These are phyloP conservation scores for Patella pellucida DNA, from an alignment of 2,888 invertebrate species.

Conservation along the genomic window DNA sequence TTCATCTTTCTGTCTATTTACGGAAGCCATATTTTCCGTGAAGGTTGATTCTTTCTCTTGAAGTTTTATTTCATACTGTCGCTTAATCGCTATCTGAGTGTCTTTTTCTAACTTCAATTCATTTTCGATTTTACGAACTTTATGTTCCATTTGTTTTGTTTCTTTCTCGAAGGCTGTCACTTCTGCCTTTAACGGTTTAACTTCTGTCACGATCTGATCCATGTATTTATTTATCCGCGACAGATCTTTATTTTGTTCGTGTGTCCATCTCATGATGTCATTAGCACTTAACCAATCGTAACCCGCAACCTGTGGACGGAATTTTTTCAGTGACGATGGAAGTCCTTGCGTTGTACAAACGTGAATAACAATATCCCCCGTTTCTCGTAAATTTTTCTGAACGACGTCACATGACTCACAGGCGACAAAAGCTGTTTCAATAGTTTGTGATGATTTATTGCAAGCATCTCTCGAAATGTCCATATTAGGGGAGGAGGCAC, in stretches of 20 bases:
- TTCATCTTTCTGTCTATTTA: constrained; percentile 48
- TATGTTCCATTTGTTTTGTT: constrained; percentile 53
- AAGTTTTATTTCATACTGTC: constrained; percentile 60
- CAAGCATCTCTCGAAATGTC: constrained; percentile 59
- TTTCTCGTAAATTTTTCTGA: constrained; percentile 64
- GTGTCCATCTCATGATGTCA: constrained; percentile 66
- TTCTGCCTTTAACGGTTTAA: constrained; percentile 60
- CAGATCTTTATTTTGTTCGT: constrained; percentile 68
- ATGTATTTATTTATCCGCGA: constrained; percentile 60
- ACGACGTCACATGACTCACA: constrained; percentile 68
- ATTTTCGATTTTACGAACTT: constrained; percentile 53
- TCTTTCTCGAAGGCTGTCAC: constrained; percentile 52
- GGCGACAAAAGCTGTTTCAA: constrained; percentile 69
- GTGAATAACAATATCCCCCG: constrained; percentile 58
- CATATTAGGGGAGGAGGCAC: constrained; percentile 24
- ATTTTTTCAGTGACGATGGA: constrained; percentile 64
- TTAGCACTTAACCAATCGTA: constrained; percentile 63
- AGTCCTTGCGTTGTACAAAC: constrained; percentile 66
- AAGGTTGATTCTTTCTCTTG: constrained; percentile 50
- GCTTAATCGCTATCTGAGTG: constrained; percentile 37
- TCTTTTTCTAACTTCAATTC: constrained; percentile 61
- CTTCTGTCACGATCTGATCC: constrained; percentile 51
- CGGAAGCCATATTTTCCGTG: constrained; percentile 43
- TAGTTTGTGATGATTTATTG: constrained; percentile 69
- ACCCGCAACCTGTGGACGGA: constrained; percentile 55